Percentiles rank a stretch among this genome's conserved stretches.
Evolutionary conservation across 64 coral and sea anemone genomes (phyloP).

Genomic region (Dendrophyllia cribrosa): DNA sequence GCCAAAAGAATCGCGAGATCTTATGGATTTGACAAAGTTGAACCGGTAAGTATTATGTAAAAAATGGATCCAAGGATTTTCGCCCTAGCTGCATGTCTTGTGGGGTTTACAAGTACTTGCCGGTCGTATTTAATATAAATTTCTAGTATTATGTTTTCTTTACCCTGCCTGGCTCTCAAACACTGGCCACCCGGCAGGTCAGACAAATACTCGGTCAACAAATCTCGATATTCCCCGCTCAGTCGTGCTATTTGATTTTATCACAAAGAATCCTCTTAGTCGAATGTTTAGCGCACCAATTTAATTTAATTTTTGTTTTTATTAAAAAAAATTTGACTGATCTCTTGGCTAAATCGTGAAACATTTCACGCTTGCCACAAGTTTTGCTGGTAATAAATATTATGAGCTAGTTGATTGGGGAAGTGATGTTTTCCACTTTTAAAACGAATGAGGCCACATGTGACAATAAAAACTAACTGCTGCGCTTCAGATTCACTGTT

Average conservation of each 20-base stretch:
- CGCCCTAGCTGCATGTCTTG: background rate
- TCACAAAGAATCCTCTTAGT: background rate
- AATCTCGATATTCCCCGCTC: constrained; percentile 3
- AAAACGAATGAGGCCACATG: constrained; percentile 29
- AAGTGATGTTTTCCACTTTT: constrained; percentile 10
- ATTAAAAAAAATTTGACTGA: background rate
- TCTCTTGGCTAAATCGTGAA: background rate
- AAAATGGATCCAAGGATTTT: background rate
- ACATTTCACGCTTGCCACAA: background rate
- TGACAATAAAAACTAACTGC: background rate
- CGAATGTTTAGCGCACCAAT: background rate
- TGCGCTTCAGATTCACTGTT: background rate
- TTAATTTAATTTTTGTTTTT: background rate
- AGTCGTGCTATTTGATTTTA: background rate
- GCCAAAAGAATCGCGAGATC: constrained; percentile 89
- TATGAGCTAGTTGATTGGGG: constrained; percentile 39
- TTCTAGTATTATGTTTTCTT: constrained; percentile 65
- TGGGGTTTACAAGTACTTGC: constrained; percentile 56
- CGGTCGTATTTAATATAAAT: constrained; percentile 47
- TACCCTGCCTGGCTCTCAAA: constrained; percentile 49
- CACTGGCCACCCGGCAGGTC: constrained; percentile 42
- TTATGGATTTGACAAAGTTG: constrained; percentile 96
- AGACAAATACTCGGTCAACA: constrained; percentile 48
- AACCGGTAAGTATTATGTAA: constrained; percentile 71
- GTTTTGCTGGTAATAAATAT: constrained; percentile 35